A percentile compares a stretch with the other conserved stretches of the same genome.
Conservation (phyloP, 2,888 invertebrate species). For the Drosophila infuscata region DNA sequence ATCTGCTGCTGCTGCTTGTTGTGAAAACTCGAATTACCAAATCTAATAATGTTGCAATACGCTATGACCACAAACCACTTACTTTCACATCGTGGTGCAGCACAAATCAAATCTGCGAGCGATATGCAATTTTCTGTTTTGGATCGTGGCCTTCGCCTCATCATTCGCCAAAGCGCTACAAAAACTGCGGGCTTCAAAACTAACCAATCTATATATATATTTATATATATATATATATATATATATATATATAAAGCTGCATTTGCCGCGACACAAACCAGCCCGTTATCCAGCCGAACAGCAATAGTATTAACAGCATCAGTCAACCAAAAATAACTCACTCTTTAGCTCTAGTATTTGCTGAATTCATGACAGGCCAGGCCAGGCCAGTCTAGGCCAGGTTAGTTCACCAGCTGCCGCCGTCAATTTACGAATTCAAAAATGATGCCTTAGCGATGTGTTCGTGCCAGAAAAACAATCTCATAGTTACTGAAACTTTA, state of each 20-base stretch:
- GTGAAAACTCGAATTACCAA: constrained; percentile 40
- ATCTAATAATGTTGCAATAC: constrained; percentile 21
- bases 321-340: constrained; percentile 38
- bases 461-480: constrained; percentile 17
- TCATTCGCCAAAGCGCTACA: constrained; percentile 28
- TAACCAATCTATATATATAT: not conserved
- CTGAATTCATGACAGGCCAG: constrained; percentile 32
- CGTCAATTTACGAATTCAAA: constrained; percentile 33
- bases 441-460: constrained; percentile 35
- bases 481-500: not conserved
- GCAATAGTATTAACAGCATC: constrained; percentile 38
- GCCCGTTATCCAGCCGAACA: constrained; percentile 22
- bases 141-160: constrained; percentile 60
- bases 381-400: not conserved
- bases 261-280: constrained; percentile 17
- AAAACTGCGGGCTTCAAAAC: constrained; percentile 25
- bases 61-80: constrained; percentile 43
- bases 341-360: constrained; percentile 32
- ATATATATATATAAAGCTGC: constrained; percentile 16
- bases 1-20: constrained; percentile 23
- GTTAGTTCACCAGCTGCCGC: constrained; percentile 17
- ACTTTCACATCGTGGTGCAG: constrained; percentile 58
- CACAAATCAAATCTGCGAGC: constrained; percentile 45
- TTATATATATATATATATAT: too few species aligned
- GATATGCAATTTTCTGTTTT: constrained; percentile 46